Evolutionary conservation across 2,797 vertebrate genomes (phyloP), one percentile per base, ranked within the genome.

Genomic region (Garrulus glandarius): DNA sequence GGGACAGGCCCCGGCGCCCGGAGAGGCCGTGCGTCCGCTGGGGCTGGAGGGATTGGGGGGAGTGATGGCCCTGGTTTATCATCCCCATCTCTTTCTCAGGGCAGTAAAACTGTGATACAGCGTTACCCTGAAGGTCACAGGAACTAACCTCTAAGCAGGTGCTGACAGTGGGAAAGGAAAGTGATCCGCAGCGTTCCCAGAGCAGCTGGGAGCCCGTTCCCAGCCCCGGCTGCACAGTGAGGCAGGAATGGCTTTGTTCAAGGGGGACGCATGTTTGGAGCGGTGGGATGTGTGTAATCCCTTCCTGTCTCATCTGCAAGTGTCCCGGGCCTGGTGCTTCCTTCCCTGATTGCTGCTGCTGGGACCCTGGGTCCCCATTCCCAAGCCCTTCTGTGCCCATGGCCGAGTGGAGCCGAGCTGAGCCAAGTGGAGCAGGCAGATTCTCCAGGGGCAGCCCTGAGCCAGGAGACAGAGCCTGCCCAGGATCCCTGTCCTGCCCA

Each of bases 81-180:
- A 11, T 32, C 59, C 50, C 84, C 82, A 55, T 94, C 83, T 83
- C 87, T 71, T 94, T 92, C 93, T 94, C 87, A 93, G 82, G 68
- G 85, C 92, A 90, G 49, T 94, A 88, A 94, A 96, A 70, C 53
- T 1, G 1, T 74, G 79, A 75, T 91, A 71, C 6, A 0, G 49
- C 80, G 9, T 92, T 93, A 61, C 41, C 74, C 67, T 6, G 5
- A 57, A 95, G 93, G 93, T 93, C 64, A 1, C 44, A 96, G 93
- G 70, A 89, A 86, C 89, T 86, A 87, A 96, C 93, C 87, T 91
- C 94, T 87, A 85, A 95, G 92, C 95, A 97, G 96, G 96, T 97
- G 96, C 75, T 87, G 93, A 84, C 95, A 96, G 96, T 95, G 95
- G 94, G 91, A 97, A 94, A 93, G 89, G 91, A 96, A 94, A 96